Evolutionary conservation across 1,140 invertebrate species (phyloP), one percentile per base, ranked within the genome.

Genomic region (Trichogramma pretiosum): DNA sequence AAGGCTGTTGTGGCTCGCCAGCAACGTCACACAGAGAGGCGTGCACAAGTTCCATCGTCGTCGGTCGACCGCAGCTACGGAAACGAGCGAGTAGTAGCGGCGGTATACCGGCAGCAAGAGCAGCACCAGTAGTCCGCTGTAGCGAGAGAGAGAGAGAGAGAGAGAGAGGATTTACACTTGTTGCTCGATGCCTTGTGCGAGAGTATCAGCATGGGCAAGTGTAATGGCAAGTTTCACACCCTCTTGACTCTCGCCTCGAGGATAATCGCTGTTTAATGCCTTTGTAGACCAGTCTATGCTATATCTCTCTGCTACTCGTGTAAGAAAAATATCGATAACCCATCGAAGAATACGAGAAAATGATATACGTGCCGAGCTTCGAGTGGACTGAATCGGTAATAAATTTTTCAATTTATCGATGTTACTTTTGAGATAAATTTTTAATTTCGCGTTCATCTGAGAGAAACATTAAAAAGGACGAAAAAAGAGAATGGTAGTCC

Each of bases 91-190:
- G 18, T 33, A 14, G 17, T 19, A 13, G 14, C 23, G 5, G 26
- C 7, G 26, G 26, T 9, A 7, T 7, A 9, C 26, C 7, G 13
- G 26, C 7, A 16, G 22, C 1, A 22, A 18, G 11, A 8, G 11
- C 5, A 2, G 3, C n/a, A 5, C 3, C 3, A 2, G 1, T 11
- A 26, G 10, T 3, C 2, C 3, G 17, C 13, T 3, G 40, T 14
- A n/a, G n/a, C 3, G 24, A 2, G 3, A 2, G n/a, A 16, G 5
- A 21, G 14, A 11, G 16, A 30, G 5, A 14, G 30, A n/a, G 36
- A 13, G n/a, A 22, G 34, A 3, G 45, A 49, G 19, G 53, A 57
- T 55, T 49, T 48, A 50, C 59, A 61, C 59, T 61, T 61, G 59
- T 61, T 61, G 61, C 59, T 61, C 46, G 50, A 46, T 49, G 40